A percentile compares a stretch with the other conserved stretches of the same genome.
These are phyloP conservation scores for Platichthys flesus DNA, from an alignment of 2,113 vertebrate genomes.

Conservation along the genomic window DNA sequence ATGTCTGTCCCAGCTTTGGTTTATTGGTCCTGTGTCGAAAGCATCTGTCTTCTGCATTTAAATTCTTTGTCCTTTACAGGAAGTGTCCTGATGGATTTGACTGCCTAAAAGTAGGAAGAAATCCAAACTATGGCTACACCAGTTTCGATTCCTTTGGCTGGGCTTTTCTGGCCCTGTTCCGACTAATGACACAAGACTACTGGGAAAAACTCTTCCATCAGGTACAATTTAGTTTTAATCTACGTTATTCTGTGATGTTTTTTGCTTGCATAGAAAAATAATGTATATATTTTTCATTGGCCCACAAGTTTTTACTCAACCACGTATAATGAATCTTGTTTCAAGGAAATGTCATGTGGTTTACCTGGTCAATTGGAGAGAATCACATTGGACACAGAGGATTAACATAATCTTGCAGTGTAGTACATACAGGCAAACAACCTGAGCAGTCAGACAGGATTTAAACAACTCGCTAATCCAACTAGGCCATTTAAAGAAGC, in stretches of 20 bases:
- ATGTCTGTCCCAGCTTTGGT: conserved; percentile 20
- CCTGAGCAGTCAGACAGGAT: no score
- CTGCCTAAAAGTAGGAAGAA: conserved; percentile 91
- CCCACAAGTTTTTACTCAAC: no score
- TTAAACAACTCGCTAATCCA: no score
- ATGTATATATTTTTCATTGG: not conserved
- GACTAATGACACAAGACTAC: conserved; percentile 96
- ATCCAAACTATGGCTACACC: conserved; percentile 95
- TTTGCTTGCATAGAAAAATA: not conserved
- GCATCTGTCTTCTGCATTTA: conserved; percentile 3
- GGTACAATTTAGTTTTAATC: conserved; percentile 74
- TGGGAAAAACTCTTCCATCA: conserved; percentile 98
- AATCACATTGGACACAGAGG: no score
- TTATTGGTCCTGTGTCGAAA: conserved; percentile 21
- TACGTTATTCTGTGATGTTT: not conserved
- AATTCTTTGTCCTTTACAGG: conserved; percentile 75
- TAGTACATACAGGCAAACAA: no score
- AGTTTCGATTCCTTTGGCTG: conserved; percentile 97
- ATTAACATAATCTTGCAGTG: no score
- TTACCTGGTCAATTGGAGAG: no score
- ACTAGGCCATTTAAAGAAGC: no score
- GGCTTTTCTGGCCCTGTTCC: conserved; percentile 95
- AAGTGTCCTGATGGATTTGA: conserved; percentile 92
- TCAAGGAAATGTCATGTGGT: no score
- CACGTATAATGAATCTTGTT: no score